These are phyloP conservation scores for Papilio polytes DNA, from an alignment of 1,140 invertebrate genomes.

Conservation along the genomic window DNA sequence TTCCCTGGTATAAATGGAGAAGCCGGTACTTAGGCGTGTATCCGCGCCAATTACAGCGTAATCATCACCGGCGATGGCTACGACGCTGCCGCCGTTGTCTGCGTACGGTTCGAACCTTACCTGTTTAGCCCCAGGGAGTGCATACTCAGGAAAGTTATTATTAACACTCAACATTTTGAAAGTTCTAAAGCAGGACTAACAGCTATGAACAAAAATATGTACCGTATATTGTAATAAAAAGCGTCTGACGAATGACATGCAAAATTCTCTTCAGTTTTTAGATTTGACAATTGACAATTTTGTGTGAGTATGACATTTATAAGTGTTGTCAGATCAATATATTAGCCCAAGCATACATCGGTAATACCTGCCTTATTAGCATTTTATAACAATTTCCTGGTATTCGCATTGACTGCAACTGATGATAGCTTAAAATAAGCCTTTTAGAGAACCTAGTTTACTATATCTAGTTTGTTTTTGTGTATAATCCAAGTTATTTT, in stretches of 20 bases:
- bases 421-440: no score
- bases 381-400: no score
- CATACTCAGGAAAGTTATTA: slow-evolving; percentile 87
- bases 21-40: slow-evolving; percentile 96
- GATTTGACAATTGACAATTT: not conserved
- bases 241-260: slow-evolving; percentile 56
- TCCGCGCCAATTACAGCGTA: slow-evolving; percentile 95
- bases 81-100: slow-evolving; percentile 92
- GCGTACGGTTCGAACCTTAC: slow-evolving; percentile 89
- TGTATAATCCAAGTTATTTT: no score
- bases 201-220: not conserved
- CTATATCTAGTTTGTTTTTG: no score
- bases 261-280: slow-evolving; percentile 42
- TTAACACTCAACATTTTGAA: slow-evolving; percentile 68
- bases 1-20: slow-evolving; percentile 94
- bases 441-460: no score
- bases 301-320: not conserved
- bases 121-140: slow-evolving; percentile 85
- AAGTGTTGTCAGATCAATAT: not conserved
- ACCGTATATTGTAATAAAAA: slow-evolving; percentile 33
- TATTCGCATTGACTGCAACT: no score
- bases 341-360: no score
- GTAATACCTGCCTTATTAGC: no score
- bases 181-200: slow-evolving; percentile 5
- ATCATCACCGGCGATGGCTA: slow-evolving; percentile 97